A percentile compares a stretch with the other conserved stretches of the same genome.
phyloP scores from a whole-genome alignment of 2,113 vertebrate genomes.

The Oryzias curvinotus region DNA sequence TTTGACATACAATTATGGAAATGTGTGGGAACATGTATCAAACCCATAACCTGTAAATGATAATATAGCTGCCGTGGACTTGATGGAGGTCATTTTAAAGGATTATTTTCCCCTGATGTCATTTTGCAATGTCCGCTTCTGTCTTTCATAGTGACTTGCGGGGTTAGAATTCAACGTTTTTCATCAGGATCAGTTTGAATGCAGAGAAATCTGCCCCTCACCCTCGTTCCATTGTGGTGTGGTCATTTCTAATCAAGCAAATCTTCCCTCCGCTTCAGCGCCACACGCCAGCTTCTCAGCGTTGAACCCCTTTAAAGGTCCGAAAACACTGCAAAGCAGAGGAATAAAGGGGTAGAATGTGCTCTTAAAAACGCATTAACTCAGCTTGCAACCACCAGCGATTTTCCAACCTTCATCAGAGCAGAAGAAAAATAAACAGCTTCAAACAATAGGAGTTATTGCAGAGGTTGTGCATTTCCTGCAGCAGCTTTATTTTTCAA shows the following conservation, averaged over 20 bases:
- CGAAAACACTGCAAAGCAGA: background rate
- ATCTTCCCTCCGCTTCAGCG: background rate
- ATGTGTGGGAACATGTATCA: too few relatives aligned
- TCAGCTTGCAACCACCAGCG: conserved; percentile 9
- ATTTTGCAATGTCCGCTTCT: too few relatives aligned
- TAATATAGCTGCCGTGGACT: too few relatives aligned
- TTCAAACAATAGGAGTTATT: conserved; percentile 19
- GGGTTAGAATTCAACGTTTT: too few relatives aligned
- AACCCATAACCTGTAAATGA: too few relatives aligned
- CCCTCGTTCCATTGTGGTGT: background rate
- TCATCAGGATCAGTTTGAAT: too few relatives aligned
- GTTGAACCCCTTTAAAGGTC: background rate
- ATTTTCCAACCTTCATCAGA: background rate
- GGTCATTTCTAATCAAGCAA: background rate
- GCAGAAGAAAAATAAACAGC: conserved; percentile 13
- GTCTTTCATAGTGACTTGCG: too few relatives aligned
- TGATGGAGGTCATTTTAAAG: too few relatives aligned
- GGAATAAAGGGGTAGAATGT: background rate
- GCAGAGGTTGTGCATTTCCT: conserved; percentile 6
- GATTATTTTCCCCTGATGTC: too few relatives aligned
- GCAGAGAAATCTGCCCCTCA: too few relatives aligned
- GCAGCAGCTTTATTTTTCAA: conserved; percentile 8
- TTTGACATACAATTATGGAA: too few relatives aligned
- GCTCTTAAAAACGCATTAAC: conserved; percentile 20
- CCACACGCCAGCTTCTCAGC: background rate